phyloP scores from a whole-genome alignment of 2,888 invertebrate genomes.

The Hartigia nigra region DNA sequence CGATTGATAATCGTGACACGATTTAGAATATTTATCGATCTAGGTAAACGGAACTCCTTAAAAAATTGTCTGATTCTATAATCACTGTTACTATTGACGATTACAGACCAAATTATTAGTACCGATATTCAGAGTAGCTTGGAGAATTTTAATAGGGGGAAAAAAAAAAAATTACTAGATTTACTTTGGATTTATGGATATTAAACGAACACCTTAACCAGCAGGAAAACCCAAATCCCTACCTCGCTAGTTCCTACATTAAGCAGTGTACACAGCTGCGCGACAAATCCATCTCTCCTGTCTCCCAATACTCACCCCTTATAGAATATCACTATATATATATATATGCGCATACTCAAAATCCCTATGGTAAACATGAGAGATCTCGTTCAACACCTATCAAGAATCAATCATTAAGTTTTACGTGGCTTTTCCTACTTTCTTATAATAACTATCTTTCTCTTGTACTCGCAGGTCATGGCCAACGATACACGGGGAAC shows the following conservation, averaged over 20 bases:
- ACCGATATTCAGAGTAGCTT: not conserved
- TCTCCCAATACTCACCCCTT: constrained; percentile 28
- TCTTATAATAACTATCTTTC: not conserved
- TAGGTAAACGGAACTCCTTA: not conserved
- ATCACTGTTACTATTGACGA: not conserved
- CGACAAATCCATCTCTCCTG: constrained; percentile 59
- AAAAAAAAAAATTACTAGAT: constrained; percentile 3
- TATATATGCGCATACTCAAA: constrained; percentile 5
- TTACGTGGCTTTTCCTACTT: not conserved
- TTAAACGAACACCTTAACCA: constrained; percentile 50
- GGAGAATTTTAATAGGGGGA: not conserved
- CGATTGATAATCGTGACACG: constrained; percentile 2
- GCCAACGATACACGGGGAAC: not conserved
- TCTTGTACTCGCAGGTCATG: not conserved
- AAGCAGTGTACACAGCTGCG: constrained; percentile 65
- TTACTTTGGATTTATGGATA: constrained; percentile 5
- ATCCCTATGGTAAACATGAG: constrained; percentile 39
- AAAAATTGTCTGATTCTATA: not conserved
- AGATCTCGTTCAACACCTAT: constrained; percentile 33
- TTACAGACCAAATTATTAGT: not conserved
- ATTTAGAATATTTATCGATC: constrained; percentile 8
- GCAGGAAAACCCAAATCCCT: constrained; percentile 44
- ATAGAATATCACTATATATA: not conserved
- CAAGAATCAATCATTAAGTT: constrained; percentile 54
- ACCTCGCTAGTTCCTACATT: constrained; percentile 44